These are phyloP conservation scores for Trematomus bernacchii DNA, from an alignment of 2,797 vertebrate genomes.

Conservation along the genomic window DNA sequence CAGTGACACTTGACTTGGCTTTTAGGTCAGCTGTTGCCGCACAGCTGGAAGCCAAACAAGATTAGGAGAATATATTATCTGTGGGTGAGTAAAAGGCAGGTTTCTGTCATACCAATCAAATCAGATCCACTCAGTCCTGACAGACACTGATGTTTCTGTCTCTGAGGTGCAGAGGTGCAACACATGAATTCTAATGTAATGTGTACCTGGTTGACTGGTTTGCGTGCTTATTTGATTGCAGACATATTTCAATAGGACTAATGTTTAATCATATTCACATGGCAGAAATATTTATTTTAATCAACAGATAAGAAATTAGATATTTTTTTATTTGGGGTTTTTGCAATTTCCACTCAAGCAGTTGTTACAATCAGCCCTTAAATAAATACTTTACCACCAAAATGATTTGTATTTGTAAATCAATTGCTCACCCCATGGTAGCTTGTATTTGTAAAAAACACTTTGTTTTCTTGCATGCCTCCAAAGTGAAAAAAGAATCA, in stretches of 20 bases:
- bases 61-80: slow-evolving; percentile 39
- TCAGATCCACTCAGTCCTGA: slow-evolving; percentile 26
- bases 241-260: not conserved
- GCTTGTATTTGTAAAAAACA: too few species aligned
- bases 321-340: too few species aligned
- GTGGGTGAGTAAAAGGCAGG: slow-evolving; percentile 23
- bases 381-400: too few species aligned
- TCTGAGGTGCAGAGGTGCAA: slow-evolving; percentile 2
- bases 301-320: not conserved
- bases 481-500: too few species aligned
- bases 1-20: not conserved
- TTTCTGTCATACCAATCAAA: slow-evolving; percentile 52
- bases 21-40: slow-evolving; percentile 16
- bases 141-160: slow-evolving; percentile 25
- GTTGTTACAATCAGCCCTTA: not conserved
- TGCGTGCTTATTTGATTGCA: slow-evolving; percentile 17
- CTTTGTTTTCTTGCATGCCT: too few species aligned
- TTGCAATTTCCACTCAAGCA: not conserved
- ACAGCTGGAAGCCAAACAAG: slow-evolving; percentile 25
- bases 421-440: too few species aligned
- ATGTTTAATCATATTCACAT: not conserved
- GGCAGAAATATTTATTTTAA: not conserved
- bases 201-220: slow-evolving; percentile 5
- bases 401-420: too few species aligned
- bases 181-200: slow-evolving; percentile 33